Conservation (phyloP, 1,140 invertebrate species). For the Kradibia gibbosae region DNA sequence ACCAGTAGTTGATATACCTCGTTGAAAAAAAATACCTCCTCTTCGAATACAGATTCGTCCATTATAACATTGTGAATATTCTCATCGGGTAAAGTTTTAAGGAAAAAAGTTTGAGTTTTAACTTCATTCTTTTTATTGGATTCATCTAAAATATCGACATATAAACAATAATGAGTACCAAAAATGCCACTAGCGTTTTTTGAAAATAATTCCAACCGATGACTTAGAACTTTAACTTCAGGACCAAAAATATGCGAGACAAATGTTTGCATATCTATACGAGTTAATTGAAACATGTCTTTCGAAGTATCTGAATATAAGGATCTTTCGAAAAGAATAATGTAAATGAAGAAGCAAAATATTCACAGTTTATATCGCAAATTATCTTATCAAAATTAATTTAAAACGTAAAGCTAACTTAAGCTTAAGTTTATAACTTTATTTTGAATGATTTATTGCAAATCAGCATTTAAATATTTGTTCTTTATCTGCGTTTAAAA, state of each 20-base stretch:
- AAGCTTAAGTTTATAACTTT: neutral
- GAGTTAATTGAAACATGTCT: neutral
- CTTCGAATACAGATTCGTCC: neutral
- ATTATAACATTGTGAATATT: neutral
- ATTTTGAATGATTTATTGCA: neutral
- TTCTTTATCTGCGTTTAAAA: no score
- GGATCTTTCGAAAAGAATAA: neutral
- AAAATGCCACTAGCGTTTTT: slow-evolving; percentile 16
- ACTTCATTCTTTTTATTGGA: neutral
- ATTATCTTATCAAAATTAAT: no score
- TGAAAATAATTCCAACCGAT: slow-evolving; percentile 10
- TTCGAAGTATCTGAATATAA: neutral
- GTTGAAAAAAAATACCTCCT: slow-evolving; percentile 27
- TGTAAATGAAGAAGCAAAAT: neutral
- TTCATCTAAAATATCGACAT: neutral
- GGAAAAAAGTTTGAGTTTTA: neutral
- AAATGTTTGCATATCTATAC: neutral
- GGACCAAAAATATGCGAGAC: neutral
- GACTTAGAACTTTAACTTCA: neutral
- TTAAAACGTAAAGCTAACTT: no score
- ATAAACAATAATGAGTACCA: slow-evolving; percentile 10
- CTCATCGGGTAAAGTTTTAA: slow-evolving; percentile 16
- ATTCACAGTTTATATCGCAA: no score
- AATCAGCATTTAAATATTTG: neutral
- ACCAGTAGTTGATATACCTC: neutral